Conservation (phyloP, 2,113 vertebrate genomes). For the Blennius ocellaris region DNA sequence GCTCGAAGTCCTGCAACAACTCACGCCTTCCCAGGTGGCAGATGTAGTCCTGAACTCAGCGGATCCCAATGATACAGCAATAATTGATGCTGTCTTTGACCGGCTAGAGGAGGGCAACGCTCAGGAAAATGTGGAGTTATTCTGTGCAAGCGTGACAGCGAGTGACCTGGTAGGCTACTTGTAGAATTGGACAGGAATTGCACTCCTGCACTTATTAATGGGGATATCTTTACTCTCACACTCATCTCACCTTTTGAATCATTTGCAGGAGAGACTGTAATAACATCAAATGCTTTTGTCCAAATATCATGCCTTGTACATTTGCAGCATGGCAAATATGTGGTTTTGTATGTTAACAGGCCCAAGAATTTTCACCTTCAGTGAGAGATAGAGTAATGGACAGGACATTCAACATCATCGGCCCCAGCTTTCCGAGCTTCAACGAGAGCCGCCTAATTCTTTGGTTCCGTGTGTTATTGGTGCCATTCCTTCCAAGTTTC, state of each 20-base stretch:
- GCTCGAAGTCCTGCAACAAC: constrained; percentile 32
- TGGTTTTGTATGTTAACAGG: neutral
- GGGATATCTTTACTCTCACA: neutral
- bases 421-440: constrained; percentile 19
- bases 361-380: constrained; percentile 13
- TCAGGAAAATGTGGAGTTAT: constrained; percentile 41
- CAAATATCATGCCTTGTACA: too few species aligned
- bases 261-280: neutral
- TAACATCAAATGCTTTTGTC: too few species aligned
- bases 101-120: constrained; percentile 27
- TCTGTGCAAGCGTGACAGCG: constrained; percentile 8
- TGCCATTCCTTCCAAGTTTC: constrained; percentile 52
- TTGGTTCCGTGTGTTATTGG: constrained; percentile 52
- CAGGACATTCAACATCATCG: constrained; percentile 62
- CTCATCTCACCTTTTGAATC: neutral
- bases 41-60: constrained; percentile 45
- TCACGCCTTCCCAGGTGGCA: constrained; percentile 59
- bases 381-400: constrained; percentile 57
- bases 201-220: neutral
- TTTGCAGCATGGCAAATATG: too few species aligned
- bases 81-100: constrained; percentile 34
- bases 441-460: neutral
- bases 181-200: neutral
- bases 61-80: constrained; percentile 22
- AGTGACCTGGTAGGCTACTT: constrained; percentile 26